Conservation (phyloP, 2,113 vertebrate genomes). For the Sakesphorus luctuosus region DNA sequence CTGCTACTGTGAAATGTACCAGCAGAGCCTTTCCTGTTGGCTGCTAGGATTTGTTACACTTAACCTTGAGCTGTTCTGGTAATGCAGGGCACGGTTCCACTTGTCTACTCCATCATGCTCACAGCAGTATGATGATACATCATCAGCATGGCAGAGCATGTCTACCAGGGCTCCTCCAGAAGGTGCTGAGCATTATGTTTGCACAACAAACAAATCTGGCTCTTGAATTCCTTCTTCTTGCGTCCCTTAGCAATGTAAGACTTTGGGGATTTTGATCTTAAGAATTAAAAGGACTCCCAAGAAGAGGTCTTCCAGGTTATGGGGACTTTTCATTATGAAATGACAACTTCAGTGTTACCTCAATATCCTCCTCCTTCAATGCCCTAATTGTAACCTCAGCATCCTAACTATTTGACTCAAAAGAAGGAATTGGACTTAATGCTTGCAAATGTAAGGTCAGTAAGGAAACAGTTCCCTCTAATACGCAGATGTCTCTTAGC, state of each 20-base stretch:
- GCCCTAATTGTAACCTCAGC: not conserved
- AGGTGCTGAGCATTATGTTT: not conserved
- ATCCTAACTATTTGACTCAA: not conserved
- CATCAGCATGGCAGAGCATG: not conserved
- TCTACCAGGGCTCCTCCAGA: accelerated
- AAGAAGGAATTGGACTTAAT: not conserved
- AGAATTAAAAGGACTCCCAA: not conserved
- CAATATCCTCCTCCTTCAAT: not conserved
- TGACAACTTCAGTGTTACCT: not conserved
- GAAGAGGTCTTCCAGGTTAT: not conserved
- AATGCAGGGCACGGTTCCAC: not conserved
- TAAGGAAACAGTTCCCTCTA: not conserved
- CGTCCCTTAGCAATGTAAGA: not conserved
- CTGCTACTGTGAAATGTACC: not conserved
- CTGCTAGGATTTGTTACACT: not conserved
- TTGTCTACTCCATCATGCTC: not conserved
- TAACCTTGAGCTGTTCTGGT: not conserved
- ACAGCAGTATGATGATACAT: no score
- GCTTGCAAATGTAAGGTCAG: not conserved
- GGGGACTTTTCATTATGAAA: not conserved
- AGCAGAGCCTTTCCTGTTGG: not conserved
- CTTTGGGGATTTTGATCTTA: not conserved
- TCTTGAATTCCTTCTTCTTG: not conserved
- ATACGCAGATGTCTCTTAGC: not conserved
- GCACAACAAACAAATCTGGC: not conserved